A percentile compares a stretch with the other conserved stretches of the same genome.
These are phyloP conservation scores for Sweltsa coloradensis DNA, from an alignment of 1,140 invertebrate species.

Conservation along the genomic window DNA sequence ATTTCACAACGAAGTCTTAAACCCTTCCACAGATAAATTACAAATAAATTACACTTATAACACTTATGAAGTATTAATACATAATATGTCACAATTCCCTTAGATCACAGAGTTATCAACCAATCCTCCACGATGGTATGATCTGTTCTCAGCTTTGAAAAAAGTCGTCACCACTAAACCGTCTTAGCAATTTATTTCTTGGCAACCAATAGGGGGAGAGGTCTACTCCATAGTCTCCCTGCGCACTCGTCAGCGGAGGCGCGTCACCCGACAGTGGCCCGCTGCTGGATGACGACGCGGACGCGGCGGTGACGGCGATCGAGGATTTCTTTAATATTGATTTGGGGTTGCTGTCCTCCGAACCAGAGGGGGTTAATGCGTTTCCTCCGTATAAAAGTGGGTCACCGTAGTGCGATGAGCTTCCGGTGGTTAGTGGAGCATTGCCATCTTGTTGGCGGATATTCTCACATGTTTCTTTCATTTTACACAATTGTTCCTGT, in stretches of 20 bases:
- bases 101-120: too few species aligned
- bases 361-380: background rate
- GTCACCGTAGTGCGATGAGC: background rate
- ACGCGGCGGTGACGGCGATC: conserved; percentile 7
- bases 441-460: conserved; percentile 25
- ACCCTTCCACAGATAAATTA: too few species aligned
- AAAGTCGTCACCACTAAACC: conserved; percentile 13
- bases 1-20: too few species aligned
- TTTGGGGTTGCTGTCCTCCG: conserved; percentile 6
- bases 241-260: background rate
- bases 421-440: background rate
- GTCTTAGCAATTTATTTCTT: conserved; percentile 6
- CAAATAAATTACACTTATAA: too few species aligned
- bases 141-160: conserved; percentile 11
- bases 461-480: conserved; percentile 61
- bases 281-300: conserved; percentile 5
- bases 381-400: background rate
- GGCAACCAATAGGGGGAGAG: conserved; percentile 12
- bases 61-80: too few species aligned
- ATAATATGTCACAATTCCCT: too few species aligned
- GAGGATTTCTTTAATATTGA: conserved; percentile 5
- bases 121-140: too few species aligned
- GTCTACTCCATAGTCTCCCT: conserved; percentile 1
- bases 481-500: conserved; percentile 58
- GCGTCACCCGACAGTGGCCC: background rate